These are phyloP conservation scores for Brotula barbata DNA, from an alignment of 2,797 vertebrate genomes.

Conservation along the genomic window DNA sequence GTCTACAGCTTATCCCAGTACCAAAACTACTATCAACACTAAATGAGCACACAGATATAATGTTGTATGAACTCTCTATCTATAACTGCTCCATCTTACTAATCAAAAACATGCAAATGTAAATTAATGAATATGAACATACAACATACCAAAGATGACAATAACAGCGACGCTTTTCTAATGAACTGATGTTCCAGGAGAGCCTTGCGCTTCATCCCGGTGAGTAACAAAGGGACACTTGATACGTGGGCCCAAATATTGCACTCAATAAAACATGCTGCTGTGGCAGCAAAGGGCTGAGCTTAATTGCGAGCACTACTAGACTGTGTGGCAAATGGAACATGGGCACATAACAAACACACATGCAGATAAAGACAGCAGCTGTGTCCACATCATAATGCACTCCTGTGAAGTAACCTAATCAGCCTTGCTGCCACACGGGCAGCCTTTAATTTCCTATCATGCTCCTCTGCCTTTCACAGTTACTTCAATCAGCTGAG, in stretches of 20 bases:
- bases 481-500: constrained; percentile 63
- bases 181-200: constrained; percentile 21
- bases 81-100: no score
- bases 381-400: constrained; percentile 22
- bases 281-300: constrained; percentile 45
- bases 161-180: no score
- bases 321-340: constrained; percentile 1
- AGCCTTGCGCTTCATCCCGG: constrained; percentile 5
- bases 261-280: constrained; percentile 61
- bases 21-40: no score
- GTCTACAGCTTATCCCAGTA: no score
- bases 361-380: constrained; percentile 16
- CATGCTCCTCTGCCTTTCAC: constrained; percentile 5
- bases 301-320: constrained; percentile 38
- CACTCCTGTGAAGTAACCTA: constrained; percentile 14
- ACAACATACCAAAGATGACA: no score
- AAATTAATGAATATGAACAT: constrained; percentile 6
- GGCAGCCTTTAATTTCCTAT: constrained; percentile 8
- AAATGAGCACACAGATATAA: no score
- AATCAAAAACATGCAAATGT: no score
- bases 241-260: constrained; percentile 54
- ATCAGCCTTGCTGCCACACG: neutral
- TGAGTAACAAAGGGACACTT: constrained; percentile 49
- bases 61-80: no score
- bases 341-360: neutral